Percentiles rank a stretch among this genome's conserved stretches.
These are phyloP conservation scores for Rhabdophis nuchalis DNA, from an alignment of 2,797 vertebrate genomes.

Conservation along the genomic window DNA sequence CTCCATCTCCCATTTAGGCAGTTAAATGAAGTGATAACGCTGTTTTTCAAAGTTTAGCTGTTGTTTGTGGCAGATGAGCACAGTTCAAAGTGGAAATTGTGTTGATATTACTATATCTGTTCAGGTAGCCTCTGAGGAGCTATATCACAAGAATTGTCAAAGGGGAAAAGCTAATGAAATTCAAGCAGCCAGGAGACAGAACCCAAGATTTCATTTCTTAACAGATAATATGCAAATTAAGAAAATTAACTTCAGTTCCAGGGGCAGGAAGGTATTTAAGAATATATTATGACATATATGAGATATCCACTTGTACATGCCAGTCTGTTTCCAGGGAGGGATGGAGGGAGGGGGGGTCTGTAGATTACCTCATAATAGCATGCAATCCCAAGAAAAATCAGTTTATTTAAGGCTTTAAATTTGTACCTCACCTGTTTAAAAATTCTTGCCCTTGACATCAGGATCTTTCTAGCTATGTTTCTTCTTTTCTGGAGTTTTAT, in stretches of 20 bases:
- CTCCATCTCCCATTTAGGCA: not conserved
- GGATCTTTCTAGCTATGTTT: not conserved
- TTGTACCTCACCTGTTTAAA: not conserved
- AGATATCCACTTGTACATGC: not conserved
- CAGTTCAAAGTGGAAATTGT: not conserved
- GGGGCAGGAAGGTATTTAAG: not conserved
- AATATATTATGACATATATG: not conserved
- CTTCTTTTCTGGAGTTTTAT: not conserved
- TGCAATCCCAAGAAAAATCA: not conserved
- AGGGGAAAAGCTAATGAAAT: not conserved
- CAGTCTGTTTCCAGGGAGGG: not conserved
- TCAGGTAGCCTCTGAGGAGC: not conserved
- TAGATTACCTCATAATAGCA: not conserved
- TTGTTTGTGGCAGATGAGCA: not conserved
- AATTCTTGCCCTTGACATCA: not conserved
- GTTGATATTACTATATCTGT: not conserved
- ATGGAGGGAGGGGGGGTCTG: not conserved
- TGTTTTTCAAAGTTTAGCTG: not conserved
- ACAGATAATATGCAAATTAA: not conserved
- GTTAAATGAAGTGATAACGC: not conserved
- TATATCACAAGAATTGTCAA: not conserved
- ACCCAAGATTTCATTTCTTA: not conserved
- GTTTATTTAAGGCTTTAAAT: not conserved
- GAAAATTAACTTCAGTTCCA: not conserved
- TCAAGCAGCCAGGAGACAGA: not conserved